phyloP scores from a whole-genome alignment of 2,888 invertebrate genomes.

The Saturnia japonica region DNA sequence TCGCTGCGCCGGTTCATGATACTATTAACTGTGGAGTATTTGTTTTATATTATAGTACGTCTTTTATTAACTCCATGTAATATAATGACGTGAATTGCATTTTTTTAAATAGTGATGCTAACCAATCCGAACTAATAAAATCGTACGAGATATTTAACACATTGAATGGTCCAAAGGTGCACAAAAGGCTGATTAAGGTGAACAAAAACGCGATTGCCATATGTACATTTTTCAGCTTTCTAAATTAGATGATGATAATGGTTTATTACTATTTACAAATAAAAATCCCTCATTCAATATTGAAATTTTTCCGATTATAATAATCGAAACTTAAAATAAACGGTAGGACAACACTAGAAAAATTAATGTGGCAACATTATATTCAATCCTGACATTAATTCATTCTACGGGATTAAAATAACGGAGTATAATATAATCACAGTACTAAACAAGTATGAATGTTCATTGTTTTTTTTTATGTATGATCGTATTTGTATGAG shows the following conservation, averaged over 20 bases:
- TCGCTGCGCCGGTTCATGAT: background rate
- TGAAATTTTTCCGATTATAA: too few species aligned
- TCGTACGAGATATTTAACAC: too few species aligned
- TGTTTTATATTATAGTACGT: background rate
- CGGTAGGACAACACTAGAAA: too few species aligned
- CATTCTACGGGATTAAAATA: background rate
- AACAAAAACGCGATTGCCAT: background rate
- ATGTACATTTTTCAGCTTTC: background rate
- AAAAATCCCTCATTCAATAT: background rate
- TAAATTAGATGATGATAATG: background rate
- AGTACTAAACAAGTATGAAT: background rate
- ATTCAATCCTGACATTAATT: background rate
- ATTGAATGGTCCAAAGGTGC: background rate
- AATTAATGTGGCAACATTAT: background rate
- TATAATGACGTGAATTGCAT: background rate
- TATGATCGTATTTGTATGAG: background rate
- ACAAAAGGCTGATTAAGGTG: background rate
- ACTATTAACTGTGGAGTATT: background rate
- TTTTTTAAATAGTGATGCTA: too few species aligned
- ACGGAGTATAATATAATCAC: background rate
- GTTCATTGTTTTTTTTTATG: background rate
- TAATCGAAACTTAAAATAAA: too few species aligned
- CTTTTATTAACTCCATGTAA: background rate
- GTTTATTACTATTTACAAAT: background rate
- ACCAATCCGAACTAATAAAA: background rate